These are phyloP conservation scores for Myopa testacea DNA, from an alignment of 2,888 invertebrate species.

Conservation along the genomic window DNA sequence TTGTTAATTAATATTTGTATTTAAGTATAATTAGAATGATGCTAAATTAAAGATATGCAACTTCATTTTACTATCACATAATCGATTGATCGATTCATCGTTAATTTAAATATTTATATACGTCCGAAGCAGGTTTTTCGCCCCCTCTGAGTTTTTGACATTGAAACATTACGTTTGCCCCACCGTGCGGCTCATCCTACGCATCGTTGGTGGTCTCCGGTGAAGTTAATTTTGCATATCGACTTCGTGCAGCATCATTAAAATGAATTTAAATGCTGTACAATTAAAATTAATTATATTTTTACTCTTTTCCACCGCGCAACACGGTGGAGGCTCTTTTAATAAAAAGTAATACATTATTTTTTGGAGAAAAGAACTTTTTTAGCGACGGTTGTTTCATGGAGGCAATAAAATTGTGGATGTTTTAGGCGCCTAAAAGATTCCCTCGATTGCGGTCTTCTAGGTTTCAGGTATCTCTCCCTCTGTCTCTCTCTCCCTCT, in stretches of 20 bases:
- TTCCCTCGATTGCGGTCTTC: too few relatives aligned
- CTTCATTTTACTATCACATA: too few relatives aligned
- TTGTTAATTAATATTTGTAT: not conserved
- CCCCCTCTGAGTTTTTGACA: not conserved
- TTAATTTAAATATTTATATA: too few relatives aligned
- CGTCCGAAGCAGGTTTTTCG: not conserved
- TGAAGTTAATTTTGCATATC: slow-evolving; percentile 41
- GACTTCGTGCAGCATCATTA: slow-evolving; percentile 38
- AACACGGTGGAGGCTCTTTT: not conserved
- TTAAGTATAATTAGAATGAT: not conserved
- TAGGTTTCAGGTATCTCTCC: not conserved
- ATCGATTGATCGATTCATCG: too few relatives aligned
- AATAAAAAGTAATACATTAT: not conserved
- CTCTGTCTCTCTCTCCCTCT: not conserved
- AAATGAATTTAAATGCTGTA: slow-evolving; percentile 44
- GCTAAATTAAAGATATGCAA: too few relatives aligned
- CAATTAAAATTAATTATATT: slow-evolving; percentile 38
- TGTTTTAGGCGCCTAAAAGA: not conserved
- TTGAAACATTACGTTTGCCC: not conserved
- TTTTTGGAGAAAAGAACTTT: not conserved
- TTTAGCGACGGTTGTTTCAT: not conserved
- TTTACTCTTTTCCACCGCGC: not conserved
- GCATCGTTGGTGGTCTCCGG: slow-evolving; percentile 55
- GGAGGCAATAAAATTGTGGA: not conserved
- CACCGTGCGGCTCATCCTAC: slow-evolving; percentile 49